These are phyloP conservation scores for Achatina immaculata DNA, from an alignment of 1,140 invertebrate species.

Conservation along the genomic window DNA sequence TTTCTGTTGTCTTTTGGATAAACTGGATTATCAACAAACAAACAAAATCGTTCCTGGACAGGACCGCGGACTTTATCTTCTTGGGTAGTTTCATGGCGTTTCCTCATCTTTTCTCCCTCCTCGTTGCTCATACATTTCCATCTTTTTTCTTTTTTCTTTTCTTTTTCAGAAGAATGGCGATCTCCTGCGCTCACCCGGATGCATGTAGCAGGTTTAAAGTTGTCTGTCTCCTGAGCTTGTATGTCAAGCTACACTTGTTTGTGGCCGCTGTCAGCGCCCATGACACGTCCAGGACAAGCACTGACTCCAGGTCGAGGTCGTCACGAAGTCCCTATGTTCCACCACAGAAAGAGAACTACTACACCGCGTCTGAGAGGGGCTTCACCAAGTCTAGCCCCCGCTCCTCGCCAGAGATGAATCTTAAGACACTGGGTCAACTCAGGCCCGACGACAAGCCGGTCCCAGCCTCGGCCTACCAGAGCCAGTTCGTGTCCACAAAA, in stretches of 20 bases:
- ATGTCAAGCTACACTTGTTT: not conserved
- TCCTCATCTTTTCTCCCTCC: constrained; percentile 11
- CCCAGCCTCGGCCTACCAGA: not conserved
- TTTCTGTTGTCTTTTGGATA: too few species aligned
- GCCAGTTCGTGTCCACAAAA: not conserved
- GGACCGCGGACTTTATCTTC: too few species aligned
- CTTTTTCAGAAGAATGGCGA: not conserved
- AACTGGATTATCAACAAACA: too few species aligned
- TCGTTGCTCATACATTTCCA: not conserved
- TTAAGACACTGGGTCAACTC: not conserved
- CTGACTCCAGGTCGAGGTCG: not conserved
- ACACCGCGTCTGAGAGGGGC: not conserved
- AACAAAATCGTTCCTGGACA: too few species aligned
- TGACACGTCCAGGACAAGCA: not conserved
- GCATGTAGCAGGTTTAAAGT: not conserved
- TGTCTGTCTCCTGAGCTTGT: not conserved
- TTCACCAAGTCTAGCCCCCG: not conserved
- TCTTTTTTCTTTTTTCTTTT: constrained; percentile 5
- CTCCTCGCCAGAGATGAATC: not conserved
- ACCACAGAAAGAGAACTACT: not conserved
- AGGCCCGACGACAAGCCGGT: not conserved
- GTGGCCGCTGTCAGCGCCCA: not conserved
- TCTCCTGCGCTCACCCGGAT: not conserved
- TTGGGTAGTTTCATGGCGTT: not conserved
- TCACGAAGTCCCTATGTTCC: not conserved